Conservation (phyloP, 1,140 invertebrate species). For the Pseudomyrmex flavicornis region DNA sequence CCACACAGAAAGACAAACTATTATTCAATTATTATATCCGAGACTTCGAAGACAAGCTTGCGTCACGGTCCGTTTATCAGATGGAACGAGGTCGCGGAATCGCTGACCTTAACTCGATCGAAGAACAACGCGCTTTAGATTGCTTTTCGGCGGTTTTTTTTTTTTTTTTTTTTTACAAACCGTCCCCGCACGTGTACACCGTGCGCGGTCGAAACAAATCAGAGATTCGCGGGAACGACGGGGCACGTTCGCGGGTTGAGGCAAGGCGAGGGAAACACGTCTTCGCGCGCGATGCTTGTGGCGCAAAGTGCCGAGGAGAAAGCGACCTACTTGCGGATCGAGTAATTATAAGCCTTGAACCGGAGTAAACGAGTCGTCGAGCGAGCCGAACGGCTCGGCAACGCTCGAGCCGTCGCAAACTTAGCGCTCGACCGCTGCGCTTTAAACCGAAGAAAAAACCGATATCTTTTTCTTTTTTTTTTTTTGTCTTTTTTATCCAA, state of each 20-base stretch:
- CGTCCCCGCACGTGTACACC: background rate
- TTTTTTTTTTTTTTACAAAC: background rate
- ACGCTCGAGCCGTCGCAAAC: slow-evolving; percentile 10
- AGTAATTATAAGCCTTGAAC: slow-evolving; percentile 84
- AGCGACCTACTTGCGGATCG: slow-evolving; percentile 82
- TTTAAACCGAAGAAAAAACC: slow-evolving; percentile 19
- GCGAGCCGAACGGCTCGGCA: slow-evolving; percentile 56
- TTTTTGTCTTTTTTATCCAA: too few relatives aligned
- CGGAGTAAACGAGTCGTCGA: slow-evolving; percentile 79
- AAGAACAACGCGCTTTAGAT: background rate
- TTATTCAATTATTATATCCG: too few relatives aligned
- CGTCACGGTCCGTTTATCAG: background rate
- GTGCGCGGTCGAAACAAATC: slow-evolving; percentile 21
- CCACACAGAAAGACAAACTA: background rate
- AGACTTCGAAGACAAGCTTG: too few relatives aligned
- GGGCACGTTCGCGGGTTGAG: slow-evolving; percentile 15
- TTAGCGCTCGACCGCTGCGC: background rate
- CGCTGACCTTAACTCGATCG: background rate
- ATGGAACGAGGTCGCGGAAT: background rate
- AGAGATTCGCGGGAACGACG: slow-evolving; percentile 54
- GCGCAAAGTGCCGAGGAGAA: slow-evolving; percentile 81
- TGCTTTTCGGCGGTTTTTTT: background rate
- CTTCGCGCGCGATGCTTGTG: slow-evolving; percentile 60
- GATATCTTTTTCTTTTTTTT: too few relatives aligned
- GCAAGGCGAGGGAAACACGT: slow-evolving; percentile 66